Conservation (phyloP, 2,113 vertebrate genomes). For the Oxyura jamaicensis region DNA sequence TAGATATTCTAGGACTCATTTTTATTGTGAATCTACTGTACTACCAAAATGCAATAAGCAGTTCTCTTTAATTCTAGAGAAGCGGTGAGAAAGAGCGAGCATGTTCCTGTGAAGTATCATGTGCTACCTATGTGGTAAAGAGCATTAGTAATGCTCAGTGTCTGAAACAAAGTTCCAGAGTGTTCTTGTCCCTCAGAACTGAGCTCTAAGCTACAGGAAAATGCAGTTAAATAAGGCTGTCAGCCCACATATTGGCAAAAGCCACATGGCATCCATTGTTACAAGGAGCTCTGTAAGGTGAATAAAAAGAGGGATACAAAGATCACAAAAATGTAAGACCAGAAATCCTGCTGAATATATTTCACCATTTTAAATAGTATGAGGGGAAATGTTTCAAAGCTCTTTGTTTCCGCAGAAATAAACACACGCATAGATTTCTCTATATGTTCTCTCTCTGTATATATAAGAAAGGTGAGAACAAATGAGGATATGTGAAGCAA, state of each 20-base stretch:
- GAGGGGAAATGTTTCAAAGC: background rate
- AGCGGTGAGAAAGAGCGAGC: background rate
- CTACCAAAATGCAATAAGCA: background rate
- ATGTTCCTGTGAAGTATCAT: background rate
- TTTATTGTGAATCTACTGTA: background rate
- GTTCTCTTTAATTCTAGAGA: background rate
- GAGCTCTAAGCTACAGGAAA: background rate
- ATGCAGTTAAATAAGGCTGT: background rate
- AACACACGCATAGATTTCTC: background rate
- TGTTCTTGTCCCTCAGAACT: background rate
- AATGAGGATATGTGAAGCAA: background rate
- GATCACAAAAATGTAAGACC: background rate
- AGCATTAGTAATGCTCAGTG: background rate
- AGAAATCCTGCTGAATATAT: background rate
- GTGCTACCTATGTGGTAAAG: background rate
- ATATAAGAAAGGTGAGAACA: background rate
- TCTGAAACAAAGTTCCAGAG: background rate
- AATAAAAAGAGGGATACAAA: background rate
- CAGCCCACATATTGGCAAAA: background rate
- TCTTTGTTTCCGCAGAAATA: background rate
- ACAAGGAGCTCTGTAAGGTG: background rate
- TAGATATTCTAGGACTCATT: background rate
- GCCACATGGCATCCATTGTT: background rate
- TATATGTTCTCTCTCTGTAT: background rate
- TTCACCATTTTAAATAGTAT: background rate